Evolutionary conservation across 2,797 vertebrate species (phyloP).

Genomic region (Lagodon rhomboides): DNA sequence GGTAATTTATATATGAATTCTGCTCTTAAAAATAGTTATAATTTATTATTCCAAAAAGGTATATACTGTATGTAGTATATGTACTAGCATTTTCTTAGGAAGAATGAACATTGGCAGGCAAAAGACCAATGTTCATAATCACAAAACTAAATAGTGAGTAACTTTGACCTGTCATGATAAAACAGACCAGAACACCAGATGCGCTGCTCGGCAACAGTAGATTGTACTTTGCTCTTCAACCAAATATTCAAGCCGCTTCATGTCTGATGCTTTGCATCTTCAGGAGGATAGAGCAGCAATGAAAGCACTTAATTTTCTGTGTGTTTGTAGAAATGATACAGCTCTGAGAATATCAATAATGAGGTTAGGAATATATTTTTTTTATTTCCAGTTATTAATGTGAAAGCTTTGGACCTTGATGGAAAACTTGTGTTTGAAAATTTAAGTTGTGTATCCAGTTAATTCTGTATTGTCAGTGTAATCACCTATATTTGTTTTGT

Average conservation of each 20-base stretch:
- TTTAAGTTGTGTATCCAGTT: conserved; percentile 34
- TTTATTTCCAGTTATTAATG: conserved; percentile 23
- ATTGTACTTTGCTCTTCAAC: conserved; percentile 34
- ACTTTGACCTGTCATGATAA: conserved; percentile 5
- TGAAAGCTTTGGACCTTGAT: conserved; percentile 17
- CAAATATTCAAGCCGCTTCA: conserved; percentile 45
- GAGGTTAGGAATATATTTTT: conserved; percentile 41
- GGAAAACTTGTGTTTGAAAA: not conserved
- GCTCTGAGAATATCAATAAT: conserved; percentile 23
- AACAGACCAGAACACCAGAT: conserved; percentile 15
- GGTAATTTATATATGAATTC: not conserved
- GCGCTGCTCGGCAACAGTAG: conserved; percentile 22
- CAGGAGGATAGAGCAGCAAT: not conserved
- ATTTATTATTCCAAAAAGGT: conserved; percentile 8
- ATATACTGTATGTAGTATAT: conserved; percentile 6
- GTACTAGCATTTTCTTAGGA: conserved; percentile 36
- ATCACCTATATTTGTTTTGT: conserved; percentile 27
- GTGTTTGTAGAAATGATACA: conserved; percentile 34
- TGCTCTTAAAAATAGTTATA: conserved; percentile 31
- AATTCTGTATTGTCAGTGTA: conserved; percentile 21
- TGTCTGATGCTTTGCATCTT: conserved; percentile 25
- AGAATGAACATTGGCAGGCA: conserved; percentile 1
- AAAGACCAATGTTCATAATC: conserved; percentile 10
- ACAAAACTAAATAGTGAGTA: not conserved
- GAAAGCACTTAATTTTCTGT: conserved; percentile 37